Conservation (phyloP, 2,888 invertebrate genomes). For the Dolichopus griseipennis region DNA sequence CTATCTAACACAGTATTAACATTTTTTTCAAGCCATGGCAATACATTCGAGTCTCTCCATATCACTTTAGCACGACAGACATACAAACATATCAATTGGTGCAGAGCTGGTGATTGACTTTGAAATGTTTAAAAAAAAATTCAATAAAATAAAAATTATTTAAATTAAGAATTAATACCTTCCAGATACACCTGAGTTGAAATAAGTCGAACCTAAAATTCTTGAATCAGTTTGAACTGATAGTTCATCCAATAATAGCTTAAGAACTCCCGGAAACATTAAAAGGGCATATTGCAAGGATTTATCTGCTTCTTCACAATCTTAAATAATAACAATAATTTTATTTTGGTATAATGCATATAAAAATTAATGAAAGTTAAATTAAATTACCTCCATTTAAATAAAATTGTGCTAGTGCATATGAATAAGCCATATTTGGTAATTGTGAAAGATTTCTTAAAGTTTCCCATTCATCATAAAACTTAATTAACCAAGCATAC, state of each 20-base stretch:
- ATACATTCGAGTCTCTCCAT: constrained; percentile 67
- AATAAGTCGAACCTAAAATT: constrained; percentile 48
- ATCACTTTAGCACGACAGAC: constrained; percentile 62
- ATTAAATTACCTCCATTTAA: constrained; percentile 39
- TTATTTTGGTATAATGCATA: neutral
- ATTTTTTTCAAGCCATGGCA: constrained; percentile 69
- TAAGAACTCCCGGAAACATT: constrained; percentile 71
- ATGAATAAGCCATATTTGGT: constrained; percentile 80
- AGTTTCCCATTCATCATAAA: constrained; percentile 51
- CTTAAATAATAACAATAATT: constrained; percentile 23
- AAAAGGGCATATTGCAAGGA: constrained; percentile 66
- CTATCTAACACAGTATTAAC: constrained; percentile 55
- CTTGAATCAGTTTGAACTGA: constrained; percentile 60
- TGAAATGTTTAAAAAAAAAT: constrained; percentile 19
- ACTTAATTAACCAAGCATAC: constrained; percentile 59
- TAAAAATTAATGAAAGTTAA: neutral
- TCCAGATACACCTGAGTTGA: constrained; percentile 34
- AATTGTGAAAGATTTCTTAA: constrained; percentile 64
- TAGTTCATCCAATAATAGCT: constrained; percentile 66
- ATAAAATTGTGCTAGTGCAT: constrained; percentile 64
- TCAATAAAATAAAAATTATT: constrained; percentile 12
- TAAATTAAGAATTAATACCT: constrained; percentile 26
- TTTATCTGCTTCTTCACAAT: constrained; percentile 48
- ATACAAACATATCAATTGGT: constrained; percentile 63
- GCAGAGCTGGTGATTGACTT: constrained; percentile 56